These are phyloP conservation scores for Pseudomyrmex gracilis DNA, from an alignment of 1,140 invertebrate genomes.

Conservation along the genomic window DNA sequence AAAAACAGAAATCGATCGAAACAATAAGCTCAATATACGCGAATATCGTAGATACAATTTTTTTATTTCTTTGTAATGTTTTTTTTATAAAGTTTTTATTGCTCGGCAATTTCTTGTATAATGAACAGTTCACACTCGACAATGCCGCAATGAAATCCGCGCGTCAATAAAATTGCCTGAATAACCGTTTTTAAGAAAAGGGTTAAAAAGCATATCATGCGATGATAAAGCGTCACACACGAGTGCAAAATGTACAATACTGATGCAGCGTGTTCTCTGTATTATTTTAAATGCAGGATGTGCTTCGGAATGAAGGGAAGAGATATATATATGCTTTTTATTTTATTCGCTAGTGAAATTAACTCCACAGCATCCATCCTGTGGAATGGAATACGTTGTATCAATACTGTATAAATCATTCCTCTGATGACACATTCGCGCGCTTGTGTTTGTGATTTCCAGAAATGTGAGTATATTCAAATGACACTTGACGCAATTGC, in stretches of 20 bases:
- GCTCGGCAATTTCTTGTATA: not conserved
- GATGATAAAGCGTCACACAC: not conserved
- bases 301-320: not conserved
- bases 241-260: slow-evolving; percentile 14
- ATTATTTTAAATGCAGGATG: slow-evolving; percentile 2
- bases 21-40: not conserved
- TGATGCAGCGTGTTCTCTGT: slow-evolving; percentile 20
- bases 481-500: not conserved
- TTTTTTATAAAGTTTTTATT: slow-evolving; percentile 11
- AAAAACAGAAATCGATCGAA: slow-evolving; percentile 4
- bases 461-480: slow-evolving; percentile 34
- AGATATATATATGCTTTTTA: slow-evolving; percentile 14
- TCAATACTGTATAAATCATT: slow-evolving; percentile 41
- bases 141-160: slow-evolving; percentile 22
- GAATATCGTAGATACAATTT: not conserved
- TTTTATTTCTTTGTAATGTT: not conserved
- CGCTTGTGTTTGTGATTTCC: not conserved
- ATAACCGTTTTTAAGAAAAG: slow-evolving; percentile 42
- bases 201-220: slow-evolving; percentile 1
- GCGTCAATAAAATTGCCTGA: slow-evolving; percentile 40
- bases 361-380: slow-evolving; percentile 25
- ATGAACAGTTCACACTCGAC: slow-evolving; percentile 19
- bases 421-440: slow-evolving; percentile 32
- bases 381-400: not conserved
- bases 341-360: slow-evolving; percentile 47